Evolutionary conservation across 2,888 invertebrate genomes (phyloP).

Genomic region (Argyresthia goedartella): DNA sequence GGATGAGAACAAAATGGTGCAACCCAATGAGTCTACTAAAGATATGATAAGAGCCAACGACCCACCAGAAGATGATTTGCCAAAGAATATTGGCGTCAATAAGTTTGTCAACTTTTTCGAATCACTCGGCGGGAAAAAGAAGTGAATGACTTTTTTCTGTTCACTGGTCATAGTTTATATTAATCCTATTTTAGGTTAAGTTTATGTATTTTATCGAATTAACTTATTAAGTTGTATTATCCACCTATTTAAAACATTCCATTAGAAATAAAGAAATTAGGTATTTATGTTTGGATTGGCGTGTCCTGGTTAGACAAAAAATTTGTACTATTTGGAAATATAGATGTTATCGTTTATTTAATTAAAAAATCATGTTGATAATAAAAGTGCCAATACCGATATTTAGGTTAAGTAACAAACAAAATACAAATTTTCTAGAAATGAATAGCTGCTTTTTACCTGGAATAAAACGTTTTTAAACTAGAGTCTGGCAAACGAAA

Average conservation of each 20-base stretch:
- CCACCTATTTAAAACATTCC: background rate
- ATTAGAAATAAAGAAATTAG: background rate
- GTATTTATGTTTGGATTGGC: too few relatives aligned
- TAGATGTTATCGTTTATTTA: too few relatives aligned
- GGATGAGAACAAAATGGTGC: conserved; percentile 58
- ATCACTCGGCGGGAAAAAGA: conserved; percentile 59
- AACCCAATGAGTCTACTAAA: conserved; percentile 39
- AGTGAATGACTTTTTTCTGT: background rate
- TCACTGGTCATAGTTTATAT: background rate
- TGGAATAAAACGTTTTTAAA: too few relatives aligned
- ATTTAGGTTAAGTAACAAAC: too few relatives aligned
- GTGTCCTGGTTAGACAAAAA: too few relatives aligned
- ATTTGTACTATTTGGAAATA: too few relatives aligned
- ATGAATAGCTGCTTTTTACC: too few relatives aligned
- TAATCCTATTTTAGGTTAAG: background rate
- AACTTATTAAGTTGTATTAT: background rate
- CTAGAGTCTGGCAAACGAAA: too few relatives aligned
- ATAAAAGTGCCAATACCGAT: too few relatives aligned
- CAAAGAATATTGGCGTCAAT: conserved; percentile 62
- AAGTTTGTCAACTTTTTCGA: conserved; percentile 65
- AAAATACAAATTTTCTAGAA: too few relatives aligned
- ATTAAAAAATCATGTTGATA: too few relatives aligned
- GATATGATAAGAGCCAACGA: conserved; percentile 61
- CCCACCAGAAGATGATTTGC: conserved; percentile 58
- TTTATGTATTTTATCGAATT: background rate